These are phyloP conservation scores for Odontamblyopus rebecca DNA, from an alignment of 2,797 vertebrate genomes.

Conservation along the genomic window DNA sequence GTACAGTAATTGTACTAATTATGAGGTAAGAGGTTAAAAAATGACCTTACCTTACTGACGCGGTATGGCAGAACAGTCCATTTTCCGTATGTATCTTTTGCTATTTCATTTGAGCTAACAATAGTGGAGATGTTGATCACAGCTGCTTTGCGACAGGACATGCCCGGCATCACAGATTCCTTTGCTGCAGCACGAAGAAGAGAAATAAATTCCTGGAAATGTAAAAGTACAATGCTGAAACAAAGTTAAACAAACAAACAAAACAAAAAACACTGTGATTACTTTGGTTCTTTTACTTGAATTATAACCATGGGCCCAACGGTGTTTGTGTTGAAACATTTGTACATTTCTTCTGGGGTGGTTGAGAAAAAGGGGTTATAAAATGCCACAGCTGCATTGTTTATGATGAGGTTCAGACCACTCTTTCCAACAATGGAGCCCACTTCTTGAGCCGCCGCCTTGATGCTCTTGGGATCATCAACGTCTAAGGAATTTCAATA, in stretches of 20 bases:
- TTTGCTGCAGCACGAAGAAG: conserved; percentile 64
- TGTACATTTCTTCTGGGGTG: conserved; percentile 51
- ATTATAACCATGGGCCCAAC: conserved; percentile 52
- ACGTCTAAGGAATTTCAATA: conserved; percentile 44
- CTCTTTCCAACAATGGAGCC: conserved; percentile 34
- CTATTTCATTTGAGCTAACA: conserved; percentile 52
- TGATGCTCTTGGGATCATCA: conserved; percentile 56
- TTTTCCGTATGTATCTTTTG: not conserved
- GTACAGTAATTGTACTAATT: too few species aligned
- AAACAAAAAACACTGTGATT: not conserved
- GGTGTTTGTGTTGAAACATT: conserved; percentile 51
- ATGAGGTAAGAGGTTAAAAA: too few species aligned
- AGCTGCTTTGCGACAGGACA: conserved; percentile 75
- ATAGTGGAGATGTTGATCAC: conserved; percentile 64
- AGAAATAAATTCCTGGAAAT: conserved; percentile 70
- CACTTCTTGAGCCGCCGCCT: conserved; percentile 46
- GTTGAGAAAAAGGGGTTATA: conserved; percentile 20
- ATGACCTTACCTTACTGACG: conserved; percentile 68
- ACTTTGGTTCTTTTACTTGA: conserved; percentile 33
- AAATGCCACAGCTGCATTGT: conserved; percentile 54
- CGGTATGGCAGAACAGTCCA: conserved; percentile 56
- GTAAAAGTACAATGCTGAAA: not conserved
- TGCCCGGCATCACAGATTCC: conserved; percentile 47
- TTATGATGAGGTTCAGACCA: conserved; percentile 69
- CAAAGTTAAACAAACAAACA: too few species aligned